Conservation (phyloP, 2,888 invertebrate species). For the Plebejus anna region DNA sequence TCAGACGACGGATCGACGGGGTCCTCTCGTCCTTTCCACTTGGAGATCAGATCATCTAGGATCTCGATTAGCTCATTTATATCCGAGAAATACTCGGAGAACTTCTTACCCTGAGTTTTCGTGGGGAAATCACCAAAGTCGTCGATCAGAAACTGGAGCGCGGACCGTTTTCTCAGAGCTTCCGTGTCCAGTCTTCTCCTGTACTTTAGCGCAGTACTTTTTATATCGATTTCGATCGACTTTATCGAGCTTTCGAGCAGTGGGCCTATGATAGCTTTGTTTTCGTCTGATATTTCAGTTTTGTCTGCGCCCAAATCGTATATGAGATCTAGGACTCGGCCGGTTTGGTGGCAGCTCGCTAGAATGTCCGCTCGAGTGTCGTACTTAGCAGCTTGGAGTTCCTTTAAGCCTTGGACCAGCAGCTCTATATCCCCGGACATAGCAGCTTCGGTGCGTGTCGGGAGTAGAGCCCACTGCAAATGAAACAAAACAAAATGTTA, state of each 20-base stretch:
- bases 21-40: constrained; percentile 31
- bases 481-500: neutral
- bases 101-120: constrained; percentile 21
- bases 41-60: constrained; percentile 32
- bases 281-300: constrained; percentile 12
- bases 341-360: neutral
- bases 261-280: constrained; percentile 9
- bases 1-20: constrained; percentile 32
- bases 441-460: neutral
- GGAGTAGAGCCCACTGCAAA: neutral
- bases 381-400: constrained; percentile 2
- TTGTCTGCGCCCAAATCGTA: constrained; percentile 16
- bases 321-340: constrained; percentile 20
- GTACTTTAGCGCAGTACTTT: constrained; percentile 33
- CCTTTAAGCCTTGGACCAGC: neutral
- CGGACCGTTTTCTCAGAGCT: constrained; percentile 32
- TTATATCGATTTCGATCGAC: constrained; percentile 26
- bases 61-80: constrained; percentile 29
- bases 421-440: neutral
- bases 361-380: constrained; percentile 36
- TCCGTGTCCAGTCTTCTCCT: constrained; percentile 32
- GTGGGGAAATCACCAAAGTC: constrained; percentile 32
- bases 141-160: constrained; percentile 33
- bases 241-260: neutral
- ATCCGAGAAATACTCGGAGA: constrained; percentile 25